A percentile compares a stretch with the other conserved stretches of the same genome.
These are phyloP conservation scores for Trichonephila clavata DNA, from an alignment of 1,140 invertebrate genomes.

Conservation along the genomic window DNA sequence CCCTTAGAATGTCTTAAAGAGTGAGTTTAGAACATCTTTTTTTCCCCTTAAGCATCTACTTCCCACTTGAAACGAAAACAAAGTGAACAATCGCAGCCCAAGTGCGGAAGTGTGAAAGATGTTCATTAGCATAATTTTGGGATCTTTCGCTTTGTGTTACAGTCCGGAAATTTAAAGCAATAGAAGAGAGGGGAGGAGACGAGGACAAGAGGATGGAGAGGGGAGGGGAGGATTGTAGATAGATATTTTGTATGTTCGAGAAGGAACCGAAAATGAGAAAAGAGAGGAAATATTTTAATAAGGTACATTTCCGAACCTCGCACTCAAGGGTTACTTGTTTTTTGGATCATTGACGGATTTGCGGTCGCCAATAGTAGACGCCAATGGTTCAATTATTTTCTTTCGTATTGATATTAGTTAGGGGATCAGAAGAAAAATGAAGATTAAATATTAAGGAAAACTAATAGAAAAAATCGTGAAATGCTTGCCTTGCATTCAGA, in stretches of 20 bases:
- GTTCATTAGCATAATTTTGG: conserved; percentile 71
- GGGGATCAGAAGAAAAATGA: too few relatives aligned
- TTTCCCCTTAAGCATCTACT: background rate
- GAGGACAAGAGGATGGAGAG: background rate
- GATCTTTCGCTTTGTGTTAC: conserved; percentile 62
- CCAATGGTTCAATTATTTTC: conserved; percentile 1
- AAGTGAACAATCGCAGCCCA: conserved; percentile 23
- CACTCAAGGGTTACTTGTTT: conserved; percentile 64
- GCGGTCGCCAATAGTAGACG: conserved; percentile 37
- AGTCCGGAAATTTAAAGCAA: conserved; percentile 69
- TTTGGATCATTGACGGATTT: conserved; percentile 45
- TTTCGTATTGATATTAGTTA: background rate
- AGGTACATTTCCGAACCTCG: conserved; percentile 71
- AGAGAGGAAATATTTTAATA: conserved; percentile 77
- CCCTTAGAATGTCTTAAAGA: background rate
- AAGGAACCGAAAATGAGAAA: conserved; percentile 74
- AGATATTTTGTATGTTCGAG: conserved; percentile 71
- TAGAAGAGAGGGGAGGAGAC: background rate
- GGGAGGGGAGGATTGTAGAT: conserved; percentile 14
- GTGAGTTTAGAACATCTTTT: background rate
- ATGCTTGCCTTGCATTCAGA: too few relatives aligned
- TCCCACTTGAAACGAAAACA: background rate
- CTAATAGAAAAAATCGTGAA: too few relatives aligned
- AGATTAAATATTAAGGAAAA: too few relatives aligned
- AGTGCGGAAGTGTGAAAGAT: conserved; percentile 53